Base-by-base conservation (phyloP, 2,797 vertebrate genomes). In the Carduelis carduelis region DNA sequence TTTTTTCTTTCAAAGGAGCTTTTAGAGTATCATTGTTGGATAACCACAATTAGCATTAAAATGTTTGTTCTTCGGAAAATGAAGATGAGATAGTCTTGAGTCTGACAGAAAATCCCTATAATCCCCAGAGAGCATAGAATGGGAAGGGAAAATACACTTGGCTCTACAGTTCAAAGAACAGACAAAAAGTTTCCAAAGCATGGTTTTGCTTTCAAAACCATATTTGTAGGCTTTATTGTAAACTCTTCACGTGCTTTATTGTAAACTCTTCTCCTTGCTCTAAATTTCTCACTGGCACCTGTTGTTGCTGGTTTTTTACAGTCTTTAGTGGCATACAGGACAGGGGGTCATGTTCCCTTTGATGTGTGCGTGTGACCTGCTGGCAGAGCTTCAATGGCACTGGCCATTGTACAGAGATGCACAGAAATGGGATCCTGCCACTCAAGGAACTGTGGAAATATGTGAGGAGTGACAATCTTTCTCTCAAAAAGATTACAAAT, bases 31-130 rank as follows among this genome's bases (percentile, higher is more conserved):
- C 27, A 13, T 22, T 87, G 32, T 32, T 85, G 49, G 30, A 55
- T 37, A 89, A 93, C 52, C 35, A 10, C 81, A 80, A 56, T 70
- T 82, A 37, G 57, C 46, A 32, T 52, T 21, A 78, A 59, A 92
- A 79, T 64, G 68, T 44, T 64, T 85, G 17, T 41, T 71, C n/a
- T 83, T 57, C 37, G 71, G 49, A 71, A 92, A 91, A 83, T 39
- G 41, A 87, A 80, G 43, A 30, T 74, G 71, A 90, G 68, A 46
- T n/a, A 74, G n/a, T 60, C 71, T 89, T 1, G 3, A 53, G 57
- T 75, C 57, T 87, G 75, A 46, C 81, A 94, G 75, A 84, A 95
- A 93, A 90, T 77, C 75, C 43, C 60, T 49, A 4, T 56, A 92
- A 74, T 74, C 88, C 52, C 61, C 20, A 32, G 44, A 56, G 60